Percentiles rank a stretch among this genome's conserved stretches.
These are phyloP conservation scores for Myotis findleyi DNA, from an alignment of 2,797 vertebrate species.

Conservation along the genomic window DNA sequence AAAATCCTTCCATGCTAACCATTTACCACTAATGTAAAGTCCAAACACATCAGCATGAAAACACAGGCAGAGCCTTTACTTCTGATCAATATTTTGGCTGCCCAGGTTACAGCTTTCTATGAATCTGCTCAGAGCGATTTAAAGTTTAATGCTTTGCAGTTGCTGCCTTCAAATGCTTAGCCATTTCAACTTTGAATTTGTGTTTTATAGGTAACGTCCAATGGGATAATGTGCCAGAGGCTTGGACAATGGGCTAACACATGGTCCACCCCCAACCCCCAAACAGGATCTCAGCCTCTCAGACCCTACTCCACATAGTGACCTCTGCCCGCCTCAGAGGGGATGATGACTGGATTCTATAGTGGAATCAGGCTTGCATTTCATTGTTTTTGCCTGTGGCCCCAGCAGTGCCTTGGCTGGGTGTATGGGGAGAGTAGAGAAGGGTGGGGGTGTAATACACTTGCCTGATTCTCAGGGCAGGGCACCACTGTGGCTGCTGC, in stretches of 20 bases:
- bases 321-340: not conserved
- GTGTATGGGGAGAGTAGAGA: fast-evolving
- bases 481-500: not conserved
- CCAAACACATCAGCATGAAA: not conserved
- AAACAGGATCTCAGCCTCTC: not conserved
- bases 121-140: not conserved
- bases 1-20: not conserved
- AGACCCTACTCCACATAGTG: fast-evolving
- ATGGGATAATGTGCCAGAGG: not conserved
- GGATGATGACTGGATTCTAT: not conserved
- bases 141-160: not conserved
- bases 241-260: fast-evolving
- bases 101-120: not conserved
- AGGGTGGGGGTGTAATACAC: fast-evolving
- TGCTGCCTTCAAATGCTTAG: not conserved
- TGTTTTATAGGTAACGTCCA: not conserved
- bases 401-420: fast-evolving
- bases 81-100: not conserved
- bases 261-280: fast-evolving
- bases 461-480: not conserved
- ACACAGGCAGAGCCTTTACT: not conserved
- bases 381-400: not conserved
- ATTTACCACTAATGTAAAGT: not conserved
- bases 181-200: not conserved
- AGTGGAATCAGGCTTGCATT: not conserved